Evolutionary conservation across 2,797 vertebrate species (phyloP).

Genomic region (Vipera latastei): DNA sequence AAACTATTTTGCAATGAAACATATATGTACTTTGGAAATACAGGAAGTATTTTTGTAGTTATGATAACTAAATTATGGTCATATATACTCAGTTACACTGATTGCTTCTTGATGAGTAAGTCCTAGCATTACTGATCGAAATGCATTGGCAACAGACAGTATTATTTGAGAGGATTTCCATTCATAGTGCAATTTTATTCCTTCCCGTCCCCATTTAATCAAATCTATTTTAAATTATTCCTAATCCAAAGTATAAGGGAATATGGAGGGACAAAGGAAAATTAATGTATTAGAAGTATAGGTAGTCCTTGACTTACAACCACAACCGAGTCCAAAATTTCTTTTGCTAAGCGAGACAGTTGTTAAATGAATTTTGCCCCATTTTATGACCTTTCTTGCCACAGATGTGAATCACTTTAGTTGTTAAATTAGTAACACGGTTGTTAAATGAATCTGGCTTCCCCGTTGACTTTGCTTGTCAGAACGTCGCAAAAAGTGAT

Average conservation of each 20-base stretch:
- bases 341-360: background rate
- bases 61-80: background rate
- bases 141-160: background rate
- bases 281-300: background rate
- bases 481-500: background rate
- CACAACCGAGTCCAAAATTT: background rate
- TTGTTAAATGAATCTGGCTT: background rate
- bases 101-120: background rate
- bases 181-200: background rate
- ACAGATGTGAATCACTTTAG: background rate
- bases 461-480: background rate
- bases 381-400: background rate
- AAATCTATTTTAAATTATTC: background rate
- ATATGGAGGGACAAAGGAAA: background rate
- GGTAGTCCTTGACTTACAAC: background rate
- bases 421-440: background rate
- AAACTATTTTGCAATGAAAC: background rate
- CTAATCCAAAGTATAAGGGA: background rate
- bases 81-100: background rate
- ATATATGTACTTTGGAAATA: too few relatives aligned
- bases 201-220: background rate
- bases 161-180: background rate
- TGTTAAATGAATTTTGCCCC: background rate
- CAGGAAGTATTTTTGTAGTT: background rate
- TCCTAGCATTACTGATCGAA: background rate